Percentiles rank a stretch among this genome's conserved stretches.
phyloP scores from a whole-genome alignment of 1,140 invertebrate species.

The Dufourea novaeangliae region DNA sequence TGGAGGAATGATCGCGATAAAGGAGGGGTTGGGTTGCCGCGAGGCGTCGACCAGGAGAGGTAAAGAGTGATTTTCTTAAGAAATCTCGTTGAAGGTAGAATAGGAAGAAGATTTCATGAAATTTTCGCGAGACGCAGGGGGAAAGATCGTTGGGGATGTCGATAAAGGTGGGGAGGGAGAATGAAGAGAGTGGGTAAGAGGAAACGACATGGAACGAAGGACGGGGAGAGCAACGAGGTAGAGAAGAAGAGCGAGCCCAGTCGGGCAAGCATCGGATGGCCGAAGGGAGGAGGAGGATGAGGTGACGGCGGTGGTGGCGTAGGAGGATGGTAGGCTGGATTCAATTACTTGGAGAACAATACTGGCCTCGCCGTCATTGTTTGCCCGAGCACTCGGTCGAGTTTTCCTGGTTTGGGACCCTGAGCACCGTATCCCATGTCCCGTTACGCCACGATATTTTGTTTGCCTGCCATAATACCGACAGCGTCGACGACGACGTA shows the following conservation, averaged over 20 bases:
- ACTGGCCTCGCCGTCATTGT: constrained; percentile 77
- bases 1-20: neutral
- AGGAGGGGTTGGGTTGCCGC: neutral
- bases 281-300: constrained; percentile 42
- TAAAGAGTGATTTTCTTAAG: neutral
- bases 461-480: constrained; percentile 76
- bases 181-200: neutral
- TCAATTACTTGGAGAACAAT: constrained; percentile 82
- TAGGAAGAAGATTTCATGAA: constrained; percentile 41
- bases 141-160: neutral
- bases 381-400: constrained; percentile 76
- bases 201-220: constrained; percentile 6
- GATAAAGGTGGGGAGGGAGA: constrained; percentile 23
- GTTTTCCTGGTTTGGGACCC: constrained; percentile 74
- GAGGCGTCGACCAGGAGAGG: neutral
- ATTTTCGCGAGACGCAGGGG: constrained; percentile 29
- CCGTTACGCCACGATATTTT: constrained; percentile 77
- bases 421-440: constrained; percentile 67
- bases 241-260: constrained; percentile 41
- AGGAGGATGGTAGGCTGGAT: constrained; percentile 71
- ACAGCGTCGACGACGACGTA: constrained; percentile 25
- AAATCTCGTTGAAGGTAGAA: constrained; percentile 9
- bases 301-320: too few species aligned
- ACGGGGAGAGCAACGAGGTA: constrained; percentile 40
- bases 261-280: constrained; percentile 56